Base-by-base conservation (phyloP, 1,140 invertebrate genomes). In the Bathynomus jamesi region DNA sequence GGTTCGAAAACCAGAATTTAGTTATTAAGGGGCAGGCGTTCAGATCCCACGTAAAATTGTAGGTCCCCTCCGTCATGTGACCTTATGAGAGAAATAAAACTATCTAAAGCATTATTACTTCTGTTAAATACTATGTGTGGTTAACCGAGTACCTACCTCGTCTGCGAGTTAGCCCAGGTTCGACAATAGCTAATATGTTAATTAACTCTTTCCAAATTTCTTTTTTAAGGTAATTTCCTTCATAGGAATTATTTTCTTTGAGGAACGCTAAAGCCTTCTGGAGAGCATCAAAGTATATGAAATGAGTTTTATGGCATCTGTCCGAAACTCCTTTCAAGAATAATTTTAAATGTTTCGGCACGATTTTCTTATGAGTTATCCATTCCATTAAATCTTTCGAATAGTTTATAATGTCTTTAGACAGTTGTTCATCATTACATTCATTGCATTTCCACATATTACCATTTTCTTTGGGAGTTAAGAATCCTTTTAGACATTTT, bases 111-210 rank as follows among this genome's bases (percentile, higher is more conserved):
- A n/a, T n/a, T n/a, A n/a, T n/a, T n/a, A n/a, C n/a, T n/a, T n/a
- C n/a, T n/a, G n/a, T n/a, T n/a, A n/a, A n/a, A n/a, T n/a, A n/a
- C n/a, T n/a, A n/a, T n/a, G n/a, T n/a, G n/a, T n/a, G n/a, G n/a
- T n/a, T n/a, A n/a, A n/a, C n/a, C n/a, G n/a, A n/a, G n/a, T 10
- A 10, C 61, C 65, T 61, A 73, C 75, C 75, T 73, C 71, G 27
- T 32, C 75, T 70, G 28, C 61, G 46, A 13, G 75, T 73, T 30
- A 76, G 31, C 13, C 75, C 75, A 0, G 75, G 75, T 32, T 76
- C 75, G 46, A 76, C 28, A 4, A 65, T 60, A 31, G 25, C 21
- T 32, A 72, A 73, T 4, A 76, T 65, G 13, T 70, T 31, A 32
- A 73, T 31, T 21, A 76, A 63, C 13, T 64, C n/a, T 31, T 28